Evolutionary conservation across 2,888 invertebrate species (phyloP).

Genomic region (Hedya salicella): DNA sequence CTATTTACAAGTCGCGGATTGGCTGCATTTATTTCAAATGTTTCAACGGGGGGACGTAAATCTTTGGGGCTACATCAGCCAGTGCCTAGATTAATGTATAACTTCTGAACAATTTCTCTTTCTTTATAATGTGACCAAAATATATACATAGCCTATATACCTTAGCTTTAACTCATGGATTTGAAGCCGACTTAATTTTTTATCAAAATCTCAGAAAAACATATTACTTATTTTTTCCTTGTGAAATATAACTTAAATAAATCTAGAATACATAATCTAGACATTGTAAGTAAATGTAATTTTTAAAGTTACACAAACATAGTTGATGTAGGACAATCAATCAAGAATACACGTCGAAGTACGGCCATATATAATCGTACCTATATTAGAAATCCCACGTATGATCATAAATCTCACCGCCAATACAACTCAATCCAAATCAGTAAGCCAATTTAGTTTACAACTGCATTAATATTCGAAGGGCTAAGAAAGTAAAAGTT

Average conservation of each 20-base stretch:
- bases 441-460: conserved; percentile 35
- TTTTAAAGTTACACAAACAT: conserved; percentile 6
- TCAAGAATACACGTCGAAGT: conserved; percentile 2
- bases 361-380: too few species aligned
- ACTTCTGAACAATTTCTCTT: neutral
- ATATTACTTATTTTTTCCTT: too few species aligned
- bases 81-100: neutral
- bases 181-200: too few species aligned
- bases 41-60: conserved; percentile 17
- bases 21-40: conserved; percentile 18
- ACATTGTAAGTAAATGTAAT: neutral
- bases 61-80: conserved; percentile 5
- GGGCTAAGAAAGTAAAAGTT: conserved; percentile 45
- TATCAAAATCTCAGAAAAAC: too few species aligned
- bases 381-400: conserved; percentile 28
- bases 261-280: neutral
- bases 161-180: too few species aligned
- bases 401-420: conserved; percentile 20
- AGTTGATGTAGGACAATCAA: conserved; percentile 2
- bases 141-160: too few species aligned
- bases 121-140: too few species aligned
- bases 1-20: conserved; percentile 35
- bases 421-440: conserved; percentile 31
- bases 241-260: neutral
- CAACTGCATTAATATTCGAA: conserved; percentile 37